phyloP scores from a whole-genome alignment of 2,888 invertebrate genomes.

The Marasmarcha lunaedactyla region DNA sequence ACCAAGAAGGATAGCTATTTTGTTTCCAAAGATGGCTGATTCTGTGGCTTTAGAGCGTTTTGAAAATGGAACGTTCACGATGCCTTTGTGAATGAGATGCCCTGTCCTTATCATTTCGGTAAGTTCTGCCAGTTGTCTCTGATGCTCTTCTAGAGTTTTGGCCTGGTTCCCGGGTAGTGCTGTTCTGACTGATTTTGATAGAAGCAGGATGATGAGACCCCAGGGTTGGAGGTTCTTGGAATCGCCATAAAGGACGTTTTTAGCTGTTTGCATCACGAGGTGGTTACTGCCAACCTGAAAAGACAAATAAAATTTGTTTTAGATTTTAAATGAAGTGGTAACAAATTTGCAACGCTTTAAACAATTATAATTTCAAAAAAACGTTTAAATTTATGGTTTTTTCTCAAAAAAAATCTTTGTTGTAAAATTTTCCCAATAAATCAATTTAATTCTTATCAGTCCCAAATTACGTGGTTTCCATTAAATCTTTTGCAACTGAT shows the following conservation, averaged over 20 bases:
- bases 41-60: constrained; percentile 71
- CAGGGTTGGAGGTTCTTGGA: constrained; percentile 87
- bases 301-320: constrained; percentile 6
- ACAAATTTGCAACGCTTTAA: no score
- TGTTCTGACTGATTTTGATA: constrained; percentile 80
- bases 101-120: constrained; percentile 91
- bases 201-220: constrained; percentile 84
- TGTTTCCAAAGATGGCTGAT: constrained; percentile 88
- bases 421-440: no score
- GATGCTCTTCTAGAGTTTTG: constrained; percentile 69
- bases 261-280: constrained; percentile 87
- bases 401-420: no score
- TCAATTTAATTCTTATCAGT: no score
- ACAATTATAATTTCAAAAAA: no score
- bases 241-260: constrained; percentile 84
- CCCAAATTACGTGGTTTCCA: no score
- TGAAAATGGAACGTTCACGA: constrained; percentile 59
- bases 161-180: constrained; percentile 64
- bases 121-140: constrained; percentile 69
- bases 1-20: constrained; percentile 87
- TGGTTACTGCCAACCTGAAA: constrained; percentile 83
- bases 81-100: constrained; percentile 81
- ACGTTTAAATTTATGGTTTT: background rate
- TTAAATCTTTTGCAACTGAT: no score
- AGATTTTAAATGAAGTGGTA: no score